These are phyloP conservation scores for Lepus townsendii DNA, from an alignment of 2,797 vertebrate genomes.

Conservation along the genomic window DNA sequence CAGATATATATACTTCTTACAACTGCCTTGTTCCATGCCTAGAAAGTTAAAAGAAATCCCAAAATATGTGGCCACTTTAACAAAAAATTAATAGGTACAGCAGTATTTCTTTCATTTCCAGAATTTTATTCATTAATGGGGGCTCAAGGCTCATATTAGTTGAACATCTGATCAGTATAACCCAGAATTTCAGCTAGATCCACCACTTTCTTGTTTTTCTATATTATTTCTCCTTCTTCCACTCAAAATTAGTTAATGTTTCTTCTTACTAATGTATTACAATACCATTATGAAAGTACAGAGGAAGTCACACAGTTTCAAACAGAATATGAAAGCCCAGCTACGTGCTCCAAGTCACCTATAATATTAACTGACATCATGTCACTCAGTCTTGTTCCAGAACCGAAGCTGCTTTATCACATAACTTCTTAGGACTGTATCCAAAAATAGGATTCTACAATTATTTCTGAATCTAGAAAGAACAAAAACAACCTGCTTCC, in stretches of 20 bases:
- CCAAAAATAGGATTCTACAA: slow-evolving; percentile 16
- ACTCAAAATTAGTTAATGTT: background rate
- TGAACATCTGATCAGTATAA: background rate
- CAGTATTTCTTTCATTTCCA: slow-evolving; percentile 27
- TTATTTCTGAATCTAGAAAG: slow-evolving; percentile 1
- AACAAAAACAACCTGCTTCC: slow-evolving; percentile 17
- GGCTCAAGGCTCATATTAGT: background rate
- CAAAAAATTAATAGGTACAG: background rate
- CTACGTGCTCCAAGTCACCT: background rate
- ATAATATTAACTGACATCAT: background rate
- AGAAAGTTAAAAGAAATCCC: slow-evolving; percentile 49
- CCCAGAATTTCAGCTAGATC: background rate
- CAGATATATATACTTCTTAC: slow-evolving; percentile 91
- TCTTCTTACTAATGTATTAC: background rate
- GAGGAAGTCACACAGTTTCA: background rate
- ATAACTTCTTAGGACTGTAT: background rate
- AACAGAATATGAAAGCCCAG: background rate
- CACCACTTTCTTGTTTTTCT: background rate
- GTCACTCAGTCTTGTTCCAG: background rate
- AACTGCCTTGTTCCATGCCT: slow-evolving; percentile 97
- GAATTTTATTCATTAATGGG: background rate
- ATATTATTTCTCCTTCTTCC: background rate
- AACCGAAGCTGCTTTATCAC: background rate
- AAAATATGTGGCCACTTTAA: background rate
- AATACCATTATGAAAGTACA: background rate